These are phyloP conservation scores for Protobothrops mucrosquamatus DNA, from an alignment of 2,113 vertebrate species.

Conservation along the genomic window DNA sequence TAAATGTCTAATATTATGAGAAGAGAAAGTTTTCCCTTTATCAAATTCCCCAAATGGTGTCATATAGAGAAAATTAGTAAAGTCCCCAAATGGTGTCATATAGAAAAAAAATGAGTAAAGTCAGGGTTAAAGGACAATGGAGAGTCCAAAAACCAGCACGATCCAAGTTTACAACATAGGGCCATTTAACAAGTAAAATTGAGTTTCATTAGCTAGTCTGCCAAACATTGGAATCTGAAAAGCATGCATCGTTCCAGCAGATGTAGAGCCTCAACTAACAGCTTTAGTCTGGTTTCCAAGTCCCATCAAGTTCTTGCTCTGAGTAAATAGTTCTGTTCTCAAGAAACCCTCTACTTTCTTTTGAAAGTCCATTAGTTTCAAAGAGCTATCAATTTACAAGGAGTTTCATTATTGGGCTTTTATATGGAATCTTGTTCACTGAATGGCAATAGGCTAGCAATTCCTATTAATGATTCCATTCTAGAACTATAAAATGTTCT, in stretches of 20 bases:
- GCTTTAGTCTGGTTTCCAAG: not conserved
- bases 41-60: not conserved
- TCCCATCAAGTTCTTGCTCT: not conserved
- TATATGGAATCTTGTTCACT: not conserved
- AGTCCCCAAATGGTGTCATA: no score
- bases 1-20: not conserved
- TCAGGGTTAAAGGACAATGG: not conserved
- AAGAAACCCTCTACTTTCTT: not conserved
- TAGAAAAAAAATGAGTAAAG: not conserved
- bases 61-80: not conserved
- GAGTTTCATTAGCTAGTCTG: not conserved
- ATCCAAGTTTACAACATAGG: not conserved
- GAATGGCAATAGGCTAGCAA: not conserved
- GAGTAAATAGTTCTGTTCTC: not conserved
- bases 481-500: not conserved
- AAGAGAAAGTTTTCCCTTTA: not conserved
- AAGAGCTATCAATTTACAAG: not conserved
- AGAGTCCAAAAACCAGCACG: not conserved
- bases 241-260: not conserved
- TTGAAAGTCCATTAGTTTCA: not conserved
- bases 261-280: not conserved
- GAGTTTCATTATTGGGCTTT: not conserved
- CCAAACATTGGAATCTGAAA: not conserved
- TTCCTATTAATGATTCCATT: not conserved
- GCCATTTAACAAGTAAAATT: not conserved